Evolutionary conservation across 2,797 vertebrate genomes (phyloP).

Genomic region (Huso huso): DNA sequence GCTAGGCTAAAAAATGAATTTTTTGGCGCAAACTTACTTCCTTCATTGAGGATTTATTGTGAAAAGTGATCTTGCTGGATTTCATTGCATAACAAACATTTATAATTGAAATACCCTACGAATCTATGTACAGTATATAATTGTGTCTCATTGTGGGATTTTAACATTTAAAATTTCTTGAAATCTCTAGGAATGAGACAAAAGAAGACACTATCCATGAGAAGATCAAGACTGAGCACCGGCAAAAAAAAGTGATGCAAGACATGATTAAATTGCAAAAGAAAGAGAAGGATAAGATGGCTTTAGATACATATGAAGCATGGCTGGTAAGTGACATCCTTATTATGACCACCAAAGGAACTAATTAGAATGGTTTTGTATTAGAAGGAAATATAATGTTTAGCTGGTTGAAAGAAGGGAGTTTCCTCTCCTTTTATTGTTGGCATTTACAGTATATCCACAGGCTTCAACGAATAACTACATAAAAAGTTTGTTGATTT

Average conservation of each 20-base stretch:
- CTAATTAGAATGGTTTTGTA: background rate
- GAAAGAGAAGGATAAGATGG: conserved; percentile 71
- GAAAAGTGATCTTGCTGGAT: too few relatives aligned
- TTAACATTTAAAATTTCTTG: background rate
- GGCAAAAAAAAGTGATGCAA: conserved; percentile 51
- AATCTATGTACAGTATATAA: background rate
- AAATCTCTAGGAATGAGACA: conserved; percentile 64
- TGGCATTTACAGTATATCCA: too few relatives aligned
- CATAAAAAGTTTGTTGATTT: too few relatives aligned
- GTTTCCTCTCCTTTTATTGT: too few relatives aligned
- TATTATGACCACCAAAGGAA: background rate
- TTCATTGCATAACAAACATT: too few relatives aligned
- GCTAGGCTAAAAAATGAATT: too few relatives aligned
- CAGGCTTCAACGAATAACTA: too few relatives aligned
- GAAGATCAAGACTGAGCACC: conserved; percentile 51
- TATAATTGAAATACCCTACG: background rate
- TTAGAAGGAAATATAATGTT: background rate
- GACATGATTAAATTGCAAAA: conserved; percentile 65
- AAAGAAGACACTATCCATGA: conserved; percentile 67
- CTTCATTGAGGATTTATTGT: too few relatives aligned
- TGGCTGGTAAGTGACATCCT: conserved; percentile 77
- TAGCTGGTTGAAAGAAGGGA: background rate
- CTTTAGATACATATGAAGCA: conserved; percentile 73
- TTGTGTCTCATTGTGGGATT: background rate
- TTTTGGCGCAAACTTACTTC: too few relatives aligned